Percentiles rank a stretch among this genome's conserved stretches.
Evolutionary conservation across 2,113 vertebrate species (phyloP).

Genomic region (Emydocephalus ijimae): DNA sequence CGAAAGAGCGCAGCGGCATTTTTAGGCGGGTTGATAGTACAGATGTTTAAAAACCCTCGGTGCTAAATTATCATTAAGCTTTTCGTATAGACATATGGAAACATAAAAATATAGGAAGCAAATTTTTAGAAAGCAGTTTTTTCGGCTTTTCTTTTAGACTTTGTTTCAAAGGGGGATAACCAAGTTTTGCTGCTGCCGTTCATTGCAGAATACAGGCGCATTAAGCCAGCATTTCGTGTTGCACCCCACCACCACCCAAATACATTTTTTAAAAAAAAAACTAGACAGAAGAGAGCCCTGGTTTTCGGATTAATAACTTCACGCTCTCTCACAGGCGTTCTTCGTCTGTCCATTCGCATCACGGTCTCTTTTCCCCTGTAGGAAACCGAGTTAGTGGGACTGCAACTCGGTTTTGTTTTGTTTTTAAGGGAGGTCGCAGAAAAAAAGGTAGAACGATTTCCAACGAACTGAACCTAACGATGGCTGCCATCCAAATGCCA

Average conservation of each 20-base stretch:
- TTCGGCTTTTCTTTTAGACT: neutral
- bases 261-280: neutral
- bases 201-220: neutral
- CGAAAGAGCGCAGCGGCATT: neutral
- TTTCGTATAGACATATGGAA: neutral
- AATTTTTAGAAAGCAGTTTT: neutral
- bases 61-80: neutral
- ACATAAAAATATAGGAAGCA: neutral
- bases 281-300: neutral
- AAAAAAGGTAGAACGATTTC: neutral
- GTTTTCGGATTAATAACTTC: neutral
- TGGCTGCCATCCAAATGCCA: neutral
- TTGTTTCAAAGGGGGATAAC: neutral
- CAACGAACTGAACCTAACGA: neutral
- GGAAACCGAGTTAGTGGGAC: neutral
- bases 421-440: neutral
- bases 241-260: neutral
- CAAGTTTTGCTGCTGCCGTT: neutral
- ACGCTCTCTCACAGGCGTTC: neutral
- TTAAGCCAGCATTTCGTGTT: neutral
- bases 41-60: neutral
- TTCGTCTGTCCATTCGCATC: neutral
- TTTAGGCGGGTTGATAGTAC: neutral
- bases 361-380: neutral
- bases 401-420: neutral